Percentiles rank a stretch among this genome's conserved stretches.
Conservation (phyloP, 2,113 vertebrate genomes). For the Tylochromis polylepis region DNA sequence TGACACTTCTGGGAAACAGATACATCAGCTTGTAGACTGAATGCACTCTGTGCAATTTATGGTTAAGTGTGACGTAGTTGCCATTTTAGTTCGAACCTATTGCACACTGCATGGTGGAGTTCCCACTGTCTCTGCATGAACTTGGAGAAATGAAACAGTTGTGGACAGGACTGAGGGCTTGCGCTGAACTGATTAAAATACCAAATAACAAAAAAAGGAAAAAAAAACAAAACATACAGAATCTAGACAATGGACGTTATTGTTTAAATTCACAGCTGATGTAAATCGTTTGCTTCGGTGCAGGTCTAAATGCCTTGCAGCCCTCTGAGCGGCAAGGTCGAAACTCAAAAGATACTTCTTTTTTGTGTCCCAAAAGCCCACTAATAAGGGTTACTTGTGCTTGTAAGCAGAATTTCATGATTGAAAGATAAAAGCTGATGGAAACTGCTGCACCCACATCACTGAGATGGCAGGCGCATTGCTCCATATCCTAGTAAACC, state of each 20-base stretch:
- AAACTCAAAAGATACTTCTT: neutral
- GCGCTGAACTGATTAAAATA: neutral
- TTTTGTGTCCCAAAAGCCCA: neutral
- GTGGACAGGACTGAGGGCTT: neutral
- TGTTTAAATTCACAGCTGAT: neutral
- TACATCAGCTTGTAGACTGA: neutral
- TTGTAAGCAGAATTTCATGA: neutral
- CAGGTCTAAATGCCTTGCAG: neutral
- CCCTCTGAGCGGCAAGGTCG: neutral
- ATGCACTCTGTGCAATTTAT: conserved; percentile 8
- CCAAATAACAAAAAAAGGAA: neutral
- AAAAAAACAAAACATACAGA: neutral
- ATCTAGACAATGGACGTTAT: neutral
- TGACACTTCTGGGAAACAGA: conserved; percentile 58
- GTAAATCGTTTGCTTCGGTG: neutral
- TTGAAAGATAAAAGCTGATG: neutral
- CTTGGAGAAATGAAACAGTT: conserved; percentile 8
- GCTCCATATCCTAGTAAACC: neutral
- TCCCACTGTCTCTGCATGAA: neutral
- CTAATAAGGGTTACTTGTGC: neutral
- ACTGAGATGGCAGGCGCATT: neutral
- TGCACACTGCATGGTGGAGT: conserved; percentile 4
- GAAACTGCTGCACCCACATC: conserved; percentile 3
- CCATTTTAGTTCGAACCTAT: neutral
- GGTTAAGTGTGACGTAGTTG: conserved; percentile 37